Percentiles rank a stretch among this genome's conserved stretches.
Evolutionary conservation across 2,797 vertebrate genomes (phyloP).

Genomic region (Tenualosa thibaudeaui): DNA sequence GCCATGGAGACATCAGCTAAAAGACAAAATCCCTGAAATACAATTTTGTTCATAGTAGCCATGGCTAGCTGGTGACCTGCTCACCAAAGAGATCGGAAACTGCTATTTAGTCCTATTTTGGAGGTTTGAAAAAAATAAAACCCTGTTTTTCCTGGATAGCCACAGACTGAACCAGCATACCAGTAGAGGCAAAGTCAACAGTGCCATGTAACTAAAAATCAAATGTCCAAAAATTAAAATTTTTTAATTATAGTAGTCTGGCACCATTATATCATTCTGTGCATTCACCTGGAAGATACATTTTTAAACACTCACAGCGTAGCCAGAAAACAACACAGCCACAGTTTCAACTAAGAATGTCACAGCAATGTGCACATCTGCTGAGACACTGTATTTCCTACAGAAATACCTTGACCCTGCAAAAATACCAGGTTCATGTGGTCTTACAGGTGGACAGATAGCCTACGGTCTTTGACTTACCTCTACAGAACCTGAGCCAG

Average conservation of each 20-base stretch:
- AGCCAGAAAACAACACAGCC: not conserved
- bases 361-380: not conserved
- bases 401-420: not conserved
- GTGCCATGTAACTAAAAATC: constrained; percentile 35
- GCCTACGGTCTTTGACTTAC: not conserved
- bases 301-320: not conserved
- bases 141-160: constrained; percentile 65
- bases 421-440: not conserved
- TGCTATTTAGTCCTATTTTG: constrained; percentile 54
- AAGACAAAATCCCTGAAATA: not conserved
- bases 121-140: constrained; percentile 45
- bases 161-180: constrained; percentile 60
- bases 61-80: constrained; percentile 38
- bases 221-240: not conserved
- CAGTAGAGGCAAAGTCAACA: constrained; percentile 42
- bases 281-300: not conserved
- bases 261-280: not conserved
- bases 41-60: constrained; percentile 37
- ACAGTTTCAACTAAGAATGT: not conserved
- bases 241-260: not conserved
- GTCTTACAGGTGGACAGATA: not conserved
- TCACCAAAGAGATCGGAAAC: constrained; percentile 38
- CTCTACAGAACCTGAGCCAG: not conserved
- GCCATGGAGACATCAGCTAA: not conserved
- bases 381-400: not conserved